phyloP scores from a whole-genome alignment of 2,888 invertebrate species.

The Pyrrhosoma nymphula region DNA sequence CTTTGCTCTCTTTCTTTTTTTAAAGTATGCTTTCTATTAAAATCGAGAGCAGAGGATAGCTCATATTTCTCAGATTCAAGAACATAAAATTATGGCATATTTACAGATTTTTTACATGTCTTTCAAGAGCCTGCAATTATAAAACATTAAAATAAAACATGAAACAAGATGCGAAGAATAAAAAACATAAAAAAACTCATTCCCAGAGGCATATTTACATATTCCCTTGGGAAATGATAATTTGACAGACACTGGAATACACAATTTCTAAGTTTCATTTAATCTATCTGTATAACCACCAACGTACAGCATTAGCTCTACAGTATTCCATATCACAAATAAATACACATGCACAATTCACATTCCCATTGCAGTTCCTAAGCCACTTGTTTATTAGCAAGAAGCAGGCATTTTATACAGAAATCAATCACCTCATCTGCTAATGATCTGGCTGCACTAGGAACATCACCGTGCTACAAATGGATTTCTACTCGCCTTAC shows the following conservation, averaged over 20 bases:
- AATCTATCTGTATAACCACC: conserved; percentile 59
- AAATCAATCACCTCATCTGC: conserved; percentile 70
- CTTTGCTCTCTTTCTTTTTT: neutral
- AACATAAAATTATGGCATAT: neutral
- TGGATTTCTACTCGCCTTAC: conserved; percentile 68
- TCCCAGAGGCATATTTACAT: conserved; percentile 39
- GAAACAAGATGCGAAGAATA: conserved; percentile 62
- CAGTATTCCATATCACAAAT: conserved; percentile 62
- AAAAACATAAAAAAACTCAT: conserved; percentile 35
- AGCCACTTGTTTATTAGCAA: conserved; percentile 64
- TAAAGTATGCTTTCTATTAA: neutral
- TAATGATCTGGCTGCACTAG: conserved; percentile 69
- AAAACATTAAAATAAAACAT: conserved; percentile 66
- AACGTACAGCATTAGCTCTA: conserved; percentile 66
- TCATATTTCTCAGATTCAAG: neutral
- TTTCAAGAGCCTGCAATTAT: conserved; percentile 52
- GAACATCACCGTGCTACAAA: conserved; percentile 69
- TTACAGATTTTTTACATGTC: neutral
- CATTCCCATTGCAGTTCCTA: conserved; percentile 67
- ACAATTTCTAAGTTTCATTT: conserved; percentile 44
- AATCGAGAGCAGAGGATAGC: neutral
- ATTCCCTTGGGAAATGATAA: conserved; percentile 29
- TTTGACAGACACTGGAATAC: conserved; percentile 52
- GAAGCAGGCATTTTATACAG: conserved; percentile 66
- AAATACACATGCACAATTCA: conserved; percentile 64